These are phyloP conservation scores for Chouioia cunea DNA, from an alignment of 2,888 invertebrate species.

Conservation along the genomic window DNA sequence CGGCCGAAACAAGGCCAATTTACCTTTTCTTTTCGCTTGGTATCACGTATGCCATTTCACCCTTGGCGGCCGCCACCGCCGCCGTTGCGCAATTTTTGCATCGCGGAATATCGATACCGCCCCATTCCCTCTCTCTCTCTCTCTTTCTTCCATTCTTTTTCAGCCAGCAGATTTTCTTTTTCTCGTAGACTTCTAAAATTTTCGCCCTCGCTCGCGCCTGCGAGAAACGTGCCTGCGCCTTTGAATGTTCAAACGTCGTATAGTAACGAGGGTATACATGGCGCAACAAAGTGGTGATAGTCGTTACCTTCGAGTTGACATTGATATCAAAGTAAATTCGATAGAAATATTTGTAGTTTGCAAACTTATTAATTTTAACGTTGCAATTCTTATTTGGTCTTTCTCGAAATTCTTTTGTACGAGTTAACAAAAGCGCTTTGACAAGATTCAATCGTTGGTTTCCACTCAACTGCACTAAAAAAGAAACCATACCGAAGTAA, in stretches of 20 bases:
- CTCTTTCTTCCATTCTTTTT: too few species aligned
- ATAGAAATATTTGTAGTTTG: too few species aligned
- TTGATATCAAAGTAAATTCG: too few species aligned
- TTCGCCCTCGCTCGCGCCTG: background rate
- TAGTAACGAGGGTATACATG: background rate
- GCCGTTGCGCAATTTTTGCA: constrained; percentile 40
- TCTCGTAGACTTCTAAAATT: background rate
- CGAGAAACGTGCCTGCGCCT: background rate
- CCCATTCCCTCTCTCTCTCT: background rate
- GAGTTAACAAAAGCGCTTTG: too few species aligned
- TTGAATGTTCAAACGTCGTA: constrained; percentile 1
- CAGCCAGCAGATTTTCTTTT: constrained; percentile 5
- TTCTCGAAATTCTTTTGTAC: too few species aligned
- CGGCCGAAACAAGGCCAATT: constrained; percentile 45
- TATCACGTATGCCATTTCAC: constrained; percentile 45
- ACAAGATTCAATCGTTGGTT: too few species aligned
- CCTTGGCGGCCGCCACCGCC: constrained; percentile 10
- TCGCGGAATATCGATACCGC: constrained; percentile 30
- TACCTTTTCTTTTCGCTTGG: constrained; percentile 13
- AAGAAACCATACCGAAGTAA: too few species aligned
- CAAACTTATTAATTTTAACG: too few species aligned
- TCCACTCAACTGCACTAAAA: too few species aligned
- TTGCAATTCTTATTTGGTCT: too few species aligned
- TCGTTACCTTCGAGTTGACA: background rate
- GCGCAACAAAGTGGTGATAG: background rate